Evolutionary conservation across 2,113 vertebrate genomes (phyloP).

Genomic region (Spea bombifrons): DNA sequence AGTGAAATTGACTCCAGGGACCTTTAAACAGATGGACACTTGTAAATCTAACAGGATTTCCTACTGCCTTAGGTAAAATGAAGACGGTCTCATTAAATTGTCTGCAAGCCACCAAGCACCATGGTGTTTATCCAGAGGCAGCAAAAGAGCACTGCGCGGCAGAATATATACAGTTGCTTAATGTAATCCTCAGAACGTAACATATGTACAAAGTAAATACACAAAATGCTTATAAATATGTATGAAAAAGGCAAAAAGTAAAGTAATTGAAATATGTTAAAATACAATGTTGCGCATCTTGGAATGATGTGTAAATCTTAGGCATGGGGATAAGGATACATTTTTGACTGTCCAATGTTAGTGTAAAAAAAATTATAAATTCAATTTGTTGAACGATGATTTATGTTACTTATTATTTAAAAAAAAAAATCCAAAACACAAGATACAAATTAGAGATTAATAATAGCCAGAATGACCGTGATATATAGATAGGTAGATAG

Average conservation of each 20-base stretch:
- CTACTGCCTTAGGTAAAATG: slow-evolving; percentile 71
- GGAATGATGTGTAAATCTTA: too few relatives aligned
- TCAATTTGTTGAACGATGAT: too few relatives aligned
- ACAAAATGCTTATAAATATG: slow-evolving; percentile 15
- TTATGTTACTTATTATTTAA: too few relatives aligned
- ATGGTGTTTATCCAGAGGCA: slow-evolving; percentile 60
- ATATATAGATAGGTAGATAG: too few relatives aligned
- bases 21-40: slow-evolving; percentile 71
- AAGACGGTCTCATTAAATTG: slow-evolving; percentile 72
- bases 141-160: slow-evolving; percentile 23
- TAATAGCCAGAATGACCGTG: too few relatives aligned
- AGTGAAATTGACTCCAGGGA: slow-evolving; percentile 64
- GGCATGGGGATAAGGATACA: too few relatives aligned
- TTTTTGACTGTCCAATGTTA: too few relatives aligned
- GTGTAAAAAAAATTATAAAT: too few relatives aligned
- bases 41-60: slow-evolving; percentile 75
- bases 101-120: slow-evolving; percentile 59
- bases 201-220: slow-evolving; percentile 36
- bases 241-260: not conserved
- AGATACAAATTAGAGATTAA: too few relatives aligned
- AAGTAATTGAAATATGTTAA: too few relatives aligned
- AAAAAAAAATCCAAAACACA: too few relatives aligned
- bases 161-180: slow-evolving; percentile 10
- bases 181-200: slow-evolving; percentile 17
- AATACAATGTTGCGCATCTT: too few relatives aligned